Evolutionary conservation across 2,113 vertebrate genomes (phyloP).

Genomic region (Myiagra hebetior): DNA sequence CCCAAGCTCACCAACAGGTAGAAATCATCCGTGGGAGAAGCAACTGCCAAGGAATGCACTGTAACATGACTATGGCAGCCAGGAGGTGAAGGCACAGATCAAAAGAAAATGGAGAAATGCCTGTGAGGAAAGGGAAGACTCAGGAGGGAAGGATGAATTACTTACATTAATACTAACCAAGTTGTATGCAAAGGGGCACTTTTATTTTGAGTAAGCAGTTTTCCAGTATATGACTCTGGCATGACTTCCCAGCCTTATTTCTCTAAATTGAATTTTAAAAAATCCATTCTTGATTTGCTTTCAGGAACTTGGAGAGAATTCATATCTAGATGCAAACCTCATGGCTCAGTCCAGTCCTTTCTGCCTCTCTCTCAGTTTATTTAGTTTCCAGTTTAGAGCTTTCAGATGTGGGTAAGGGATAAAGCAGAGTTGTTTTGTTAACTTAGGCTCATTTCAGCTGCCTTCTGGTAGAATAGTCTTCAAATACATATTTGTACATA

Average conservation of each 20-base stretch:
- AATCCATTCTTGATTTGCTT: neutral
- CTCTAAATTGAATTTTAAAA: neutral
- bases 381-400: neutral
- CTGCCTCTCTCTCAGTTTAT: neutral
- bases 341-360: neutral
- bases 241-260: neutral
- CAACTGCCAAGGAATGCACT: neutral
- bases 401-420: neutral
- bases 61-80: neutral
- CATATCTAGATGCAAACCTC: constrained; percentile 28
- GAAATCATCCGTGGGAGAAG: neutral
- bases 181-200: neutral
- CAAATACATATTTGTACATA: neutral
- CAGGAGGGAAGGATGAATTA: neutral
- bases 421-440: neutral
- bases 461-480: neutral
- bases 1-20: fast-evolving
- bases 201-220: neutral
- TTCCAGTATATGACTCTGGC: neutral
- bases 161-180: neutral
- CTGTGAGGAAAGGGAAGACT: neutral
- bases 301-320: neutral
- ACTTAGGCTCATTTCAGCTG: neutral
- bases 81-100: neutral
- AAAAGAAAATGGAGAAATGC: neutral